Conservation (phyloP, 2,797 vertebrate genomes). For the Aulostomus chinensis region DNA sequence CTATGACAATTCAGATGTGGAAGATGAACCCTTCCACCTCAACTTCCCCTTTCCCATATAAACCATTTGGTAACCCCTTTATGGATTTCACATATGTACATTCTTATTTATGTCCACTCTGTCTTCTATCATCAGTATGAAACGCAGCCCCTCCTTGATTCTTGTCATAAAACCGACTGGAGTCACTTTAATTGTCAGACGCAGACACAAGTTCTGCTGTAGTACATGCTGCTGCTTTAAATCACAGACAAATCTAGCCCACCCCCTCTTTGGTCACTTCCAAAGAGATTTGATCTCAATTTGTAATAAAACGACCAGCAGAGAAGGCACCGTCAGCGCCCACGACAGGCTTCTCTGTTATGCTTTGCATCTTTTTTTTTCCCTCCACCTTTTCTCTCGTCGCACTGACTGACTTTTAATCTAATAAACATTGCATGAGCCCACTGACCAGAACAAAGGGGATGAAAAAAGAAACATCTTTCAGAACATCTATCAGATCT, state of each 20-base stretch:
- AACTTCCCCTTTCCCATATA: conserved; percentile 61
- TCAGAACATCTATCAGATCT: conserved; percentile 75
- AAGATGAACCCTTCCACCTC: conserved; percentile 64
- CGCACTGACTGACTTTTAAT: conserved; percentile 79
- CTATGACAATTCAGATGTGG: conserved; percentile 67
- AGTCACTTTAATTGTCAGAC: conserved; percentile 80
- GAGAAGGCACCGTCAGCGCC: conserved; percentile 47
- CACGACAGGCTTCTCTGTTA: conserved; percentile 60
- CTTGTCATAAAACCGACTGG: conserved; percentile 73
- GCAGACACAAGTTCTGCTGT: conserved; percentile 73
- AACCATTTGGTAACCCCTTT: conserved; percentile 60
- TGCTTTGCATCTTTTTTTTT: conserved; percentile 66
- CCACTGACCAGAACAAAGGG: conserved; percentile 78
- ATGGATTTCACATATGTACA: conserved; percentile 75
- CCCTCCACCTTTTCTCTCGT: conserved; percentile 58
- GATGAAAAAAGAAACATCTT: conserved; percentile 59
- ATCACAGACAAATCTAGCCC: conserved; percentile 71
- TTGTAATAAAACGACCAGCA: conserved; percentile 77
- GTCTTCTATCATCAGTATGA: conserved; percentile 69
- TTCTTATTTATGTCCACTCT: conserved; percentile 72
- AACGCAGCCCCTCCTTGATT: conserved; percentile 72
- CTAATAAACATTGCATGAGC: conserved; percentile 79
- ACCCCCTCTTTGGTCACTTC: conserved; percentile 65
- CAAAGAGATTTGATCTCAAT: conserved; percentile 78
- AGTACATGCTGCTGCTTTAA: conserved; percentile 74